Evolutionary conservation across 1,140 invertebrate genomes (phyloP), one percentile per base, ranked within the genome.

Genomic region (Lepidurus packardi): DNA sequence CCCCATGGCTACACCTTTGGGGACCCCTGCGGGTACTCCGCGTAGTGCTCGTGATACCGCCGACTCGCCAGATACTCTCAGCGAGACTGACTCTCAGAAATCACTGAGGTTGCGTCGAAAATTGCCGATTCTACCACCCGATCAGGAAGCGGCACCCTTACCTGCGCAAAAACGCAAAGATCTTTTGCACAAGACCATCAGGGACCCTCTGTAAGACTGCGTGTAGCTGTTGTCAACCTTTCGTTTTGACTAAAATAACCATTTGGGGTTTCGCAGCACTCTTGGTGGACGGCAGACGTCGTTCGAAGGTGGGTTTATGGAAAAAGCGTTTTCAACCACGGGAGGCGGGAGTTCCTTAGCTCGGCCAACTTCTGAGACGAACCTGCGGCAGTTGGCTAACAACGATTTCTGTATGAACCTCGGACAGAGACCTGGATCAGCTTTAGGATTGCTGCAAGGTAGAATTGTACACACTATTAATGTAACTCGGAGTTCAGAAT

Each of bases 91-190:
- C 79, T 87, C 86, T 13, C 85, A 86, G 80, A 87, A 87, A 78
- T 87, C 86, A 7, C 84, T 87, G 43, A 84, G 89, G 77, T 86
- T 88, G 78, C 83, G 89, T 41, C 82, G 89, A 53, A 89, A 88
- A 81, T 83, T 90, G 24, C 89, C 89, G 3, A 84, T 87, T 21
- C 86, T 90, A 47, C 89, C 89, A 1, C 82, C 86, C 0, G 88
- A 89, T 76, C 89, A 90, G 81, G 88, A 89, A 80, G 87, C 88
- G 1, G 85, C 86, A 7, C 85, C 85, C 7, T 81, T 88, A 10
- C 86, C 87, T 1, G 83, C 84, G 43, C 86, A 87, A 79, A 85
- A 65, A 16, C 53, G 53, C 53, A 65, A 65, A 65, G 53, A 65
- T 21, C 21, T 65, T 7, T 21, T 65, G 53, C 53, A 65, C 53